These are phyloP conservation scores for Drosophila persimilis DNA, from an alignment of 1,140 invertebrate genomes.

Conservation along the genomic window DNA sequence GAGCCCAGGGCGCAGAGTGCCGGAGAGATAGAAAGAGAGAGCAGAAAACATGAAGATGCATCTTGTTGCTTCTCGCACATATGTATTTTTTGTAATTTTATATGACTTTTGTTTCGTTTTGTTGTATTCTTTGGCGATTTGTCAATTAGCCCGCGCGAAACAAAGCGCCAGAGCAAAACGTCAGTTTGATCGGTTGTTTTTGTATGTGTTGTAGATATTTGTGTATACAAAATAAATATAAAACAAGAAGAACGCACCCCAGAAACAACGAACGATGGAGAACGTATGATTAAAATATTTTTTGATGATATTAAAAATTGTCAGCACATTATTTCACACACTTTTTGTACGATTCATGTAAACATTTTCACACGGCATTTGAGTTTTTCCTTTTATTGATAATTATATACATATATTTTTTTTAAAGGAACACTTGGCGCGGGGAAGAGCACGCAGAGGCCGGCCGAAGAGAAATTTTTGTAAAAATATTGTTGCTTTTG, in stretches of 20 bases:
- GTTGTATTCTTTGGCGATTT: conserved; percentile 37
- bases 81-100: no score
- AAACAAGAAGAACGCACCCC: conserved; percentile 58
- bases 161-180: conserved; percentile 71
- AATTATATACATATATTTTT: not conserved
- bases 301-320: conserved; percentile 41
- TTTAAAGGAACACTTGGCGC: conserved; percentile 2
- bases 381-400: conserved; percentile 8
- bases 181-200: conserved; percentile 54
- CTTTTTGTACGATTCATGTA: conserved; percentile 44
- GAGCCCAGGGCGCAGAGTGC: no score
- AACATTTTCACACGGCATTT: conserved; percentile 36
- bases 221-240: conserved; percentile 46
- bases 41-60: not conserved
- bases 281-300: conserved; percentile 35
- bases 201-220: conserved; percentile 23
- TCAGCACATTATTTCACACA: conserved; percentile 42
- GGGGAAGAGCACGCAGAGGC: not conserved
- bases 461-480: conserved; percentile 5
- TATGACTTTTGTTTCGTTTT: not conserved
- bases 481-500: not conserved
- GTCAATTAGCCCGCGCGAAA: conserved; percentile 76
- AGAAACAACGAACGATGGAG: conserved; percentile 31
- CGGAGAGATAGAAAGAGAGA: no score
- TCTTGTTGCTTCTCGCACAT: not conserved